These are phyloP conservation scores for Seladonia tumulorum DNA, from an alignment of 2,888 invertebrate species.

Conservation along the genomic window DNA sequence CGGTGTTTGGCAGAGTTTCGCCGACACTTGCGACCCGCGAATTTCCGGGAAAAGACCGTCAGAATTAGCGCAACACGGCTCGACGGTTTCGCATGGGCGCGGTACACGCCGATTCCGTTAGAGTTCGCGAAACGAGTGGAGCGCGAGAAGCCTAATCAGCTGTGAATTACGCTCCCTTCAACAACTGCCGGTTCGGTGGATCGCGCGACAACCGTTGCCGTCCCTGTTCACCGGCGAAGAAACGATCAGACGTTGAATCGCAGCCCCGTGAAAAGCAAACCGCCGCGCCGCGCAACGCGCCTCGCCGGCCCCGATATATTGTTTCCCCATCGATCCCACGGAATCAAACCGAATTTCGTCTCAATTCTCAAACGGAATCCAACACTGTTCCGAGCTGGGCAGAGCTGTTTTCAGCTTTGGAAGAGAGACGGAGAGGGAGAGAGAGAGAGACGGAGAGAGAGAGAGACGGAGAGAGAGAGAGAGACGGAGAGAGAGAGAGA, in stretches of 20 bases:
- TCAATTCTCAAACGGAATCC: conserved; percentile 1
- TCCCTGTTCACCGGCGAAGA: neutral
- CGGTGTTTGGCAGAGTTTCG: neutral
- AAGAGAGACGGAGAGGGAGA: neutral
- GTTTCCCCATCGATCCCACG: neutral
- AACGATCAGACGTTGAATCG: conserved; percentile 10
- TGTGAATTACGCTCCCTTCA: conserved; percentile 33
- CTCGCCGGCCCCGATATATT: neutral
- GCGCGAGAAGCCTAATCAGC: conserved; percentile 28
- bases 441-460: neutral
- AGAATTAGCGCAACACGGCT: conserved; percentile 31
- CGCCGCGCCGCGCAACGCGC: neutral
- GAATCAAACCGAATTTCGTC: conserved; percentile 4
- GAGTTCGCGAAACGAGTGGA: neutral
- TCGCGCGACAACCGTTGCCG: neutral
- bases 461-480: no score
- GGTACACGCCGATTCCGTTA: conserved; percentile 13
- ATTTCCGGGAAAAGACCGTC: conserved; percentile 13
- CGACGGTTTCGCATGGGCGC: conserved; percentile 4
- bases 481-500: neutral
- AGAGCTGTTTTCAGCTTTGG: neutral
- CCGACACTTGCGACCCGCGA: neutral
- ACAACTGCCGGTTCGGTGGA: neutral
- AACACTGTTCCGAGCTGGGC: neutral
- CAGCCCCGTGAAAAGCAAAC: conserved; percentile 1